Evolutionary conservation across 2,888 invertebrate species (phyloP).

Genomic region (Hypercompe scribonia): DNA sequence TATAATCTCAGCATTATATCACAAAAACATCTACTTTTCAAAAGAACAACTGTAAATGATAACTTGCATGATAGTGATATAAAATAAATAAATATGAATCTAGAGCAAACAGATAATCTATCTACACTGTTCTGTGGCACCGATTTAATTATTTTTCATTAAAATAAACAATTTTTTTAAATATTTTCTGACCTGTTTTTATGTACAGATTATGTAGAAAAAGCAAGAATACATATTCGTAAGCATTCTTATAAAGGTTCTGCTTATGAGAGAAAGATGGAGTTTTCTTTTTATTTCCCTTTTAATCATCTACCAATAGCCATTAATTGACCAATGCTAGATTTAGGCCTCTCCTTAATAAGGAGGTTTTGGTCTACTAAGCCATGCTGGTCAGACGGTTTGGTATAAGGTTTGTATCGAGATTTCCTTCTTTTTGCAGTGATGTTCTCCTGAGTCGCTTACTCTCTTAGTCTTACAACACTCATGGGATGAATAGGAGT

Average conservation of each 20-base stretch:
- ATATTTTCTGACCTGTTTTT: not conserved
- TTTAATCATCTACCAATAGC: too few species aligned
- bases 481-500: too few species aligned
- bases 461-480: too few species aligned
- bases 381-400: too few species aligned
- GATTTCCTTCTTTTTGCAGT: too few species aligned
- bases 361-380: too few species aligned
- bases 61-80: not conserved
- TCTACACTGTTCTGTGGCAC: too few species aligned
- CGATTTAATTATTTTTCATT: too few species aligned
- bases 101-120: not conserved
- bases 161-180: not conserved
- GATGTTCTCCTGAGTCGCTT: too few species aligned
- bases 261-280: not conserved
- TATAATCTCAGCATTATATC: not conserved
- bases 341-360: too few species aligned
- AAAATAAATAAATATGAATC: not conserved
- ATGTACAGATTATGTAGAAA: not conserved
- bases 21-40: not conserved
- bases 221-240: not conserved
- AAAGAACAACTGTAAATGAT: not conserved
- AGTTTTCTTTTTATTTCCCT: not conserved
- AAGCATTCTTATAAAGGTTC: not conserved
- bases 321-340: too few species aligned
- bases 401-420: too few species aligned